Conservation (phyloP, 2,113 vertebrate species). For the Choloepus hoffmanni region DNA sequence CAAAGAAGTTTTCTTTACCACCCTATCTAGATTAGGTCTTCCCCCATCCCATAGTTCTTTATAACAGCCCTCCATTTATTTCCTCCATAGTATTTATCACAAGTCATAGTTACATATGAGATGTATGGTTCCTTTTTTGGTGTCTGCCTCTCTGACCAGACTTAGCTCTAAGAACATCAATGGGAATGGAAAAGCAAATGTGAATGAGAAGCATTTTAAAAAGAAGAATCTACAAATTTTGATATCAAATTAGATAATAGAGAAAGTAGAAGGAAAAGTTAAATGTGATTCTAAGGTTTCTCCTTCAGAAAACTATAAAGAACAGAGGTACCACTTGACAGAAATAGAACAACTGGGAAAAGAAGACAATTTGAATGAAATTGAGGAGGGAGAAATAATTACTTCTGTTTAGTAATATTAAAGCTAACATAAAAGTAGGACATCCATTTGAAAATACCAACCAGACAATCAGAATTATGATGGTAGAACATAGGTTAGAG, state of each 20-base stretch:
- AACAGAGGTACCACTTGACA: not conserved
- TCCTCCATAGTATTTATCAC: slow-evolving; percentile 5
- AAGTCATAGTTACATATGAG: not conserved
- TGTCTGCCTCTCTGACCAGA: slow-evolving; percentile 20
- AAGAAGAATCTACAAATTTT: slow-evolving; percentile 24
- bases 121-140: not conserved
- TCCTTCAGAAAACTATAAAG: slow-evolving; percentile 32
- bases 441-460: not conserved
- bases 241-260: slow-evolving; percentile 45
- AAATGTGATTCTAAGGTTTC: slow-evolving; percentile 37
- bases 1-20: not conserved
- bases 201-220: slow-evolving; percentile 7
- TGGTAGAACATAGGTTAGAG: not conserved
- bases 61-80: not conserved
- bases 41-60: not conserved
- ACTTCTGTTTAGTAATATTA: slow-evolving; percentile 40
- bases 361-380: slow-evolving; percentile 42
- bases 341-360: slow-evolving; percentile 42
- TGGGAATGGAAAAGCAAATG: not conserved
- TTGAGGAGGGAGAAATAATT: not conserved
- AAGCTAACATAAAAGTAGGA: not conserved
- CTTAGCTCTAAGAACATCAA: not conserved
- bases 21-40: not conserved
- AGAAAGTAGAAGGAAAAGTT: slow-evolving; percentile 34
- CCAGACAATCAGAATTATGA: not conserved